Evolutionary conservation across 2,888 invertebrate genomes (phyloP), one percentile per base, ranked within the genome.

Genomic region (Chelonus formosanus): DNA sequence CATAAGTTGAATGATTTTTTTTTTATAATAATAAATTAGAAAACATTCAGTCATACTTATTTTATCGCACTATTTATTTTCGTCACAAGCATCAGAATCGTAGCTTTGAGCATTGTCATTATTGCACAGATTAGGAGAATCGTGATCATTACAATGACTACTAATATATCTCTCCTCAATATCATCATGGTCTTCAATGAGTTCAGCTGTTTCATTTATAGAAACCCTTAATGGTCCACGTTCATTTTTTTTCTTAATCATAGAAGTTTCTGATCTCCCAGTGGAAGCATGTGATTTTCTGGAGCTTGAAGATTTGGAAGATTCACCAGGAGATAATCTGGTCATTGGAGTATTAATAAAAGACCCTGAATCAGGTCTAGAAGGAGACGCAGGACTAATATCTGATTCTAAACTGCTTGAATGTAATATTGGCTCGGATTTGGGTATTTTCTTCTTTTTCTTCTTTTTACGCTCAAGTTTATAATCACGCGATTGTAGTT

Each of bases 171-270:
- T 71, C 20, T 73, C 69, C 31, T 75, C 72, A 7, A 72, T 69
- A 8, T 72, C 40, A 3, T 67, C 67, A 7, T 66, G 58, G 63
- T 84, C 80, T 58, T 85, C 84, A 65, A 85, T 85, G 5, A 84
- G 70, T 65, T 84, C 78, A 4, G 85, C 85, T 2, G 81, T 85
- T 68, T 86, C 86, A 67, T 86, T 86, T 67, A 86, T 86, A 57
- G 85, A 85, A 52, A 86, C 85, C 50, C 83, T 81, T 5, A 84
- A 74, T 3, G 80, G 76, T 2, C 82, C 78, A 2, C 81, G 76
- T 54, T 83, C 79, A n/a, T 53, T 67, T 65, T 76, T 85, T 44
- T 81, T 83, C 68, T 83, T 84, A 34, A 78, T 50, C 75, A 63
- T 44, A n/a, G 75, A 75, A 5, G 70, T 57, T 48, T 77, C 76